Evolutionary conservation across 2,888 invertebrate species (phyloP), one percentile per base, ranked within the genome.

Genomic region (Amiota mariae): DNA sequence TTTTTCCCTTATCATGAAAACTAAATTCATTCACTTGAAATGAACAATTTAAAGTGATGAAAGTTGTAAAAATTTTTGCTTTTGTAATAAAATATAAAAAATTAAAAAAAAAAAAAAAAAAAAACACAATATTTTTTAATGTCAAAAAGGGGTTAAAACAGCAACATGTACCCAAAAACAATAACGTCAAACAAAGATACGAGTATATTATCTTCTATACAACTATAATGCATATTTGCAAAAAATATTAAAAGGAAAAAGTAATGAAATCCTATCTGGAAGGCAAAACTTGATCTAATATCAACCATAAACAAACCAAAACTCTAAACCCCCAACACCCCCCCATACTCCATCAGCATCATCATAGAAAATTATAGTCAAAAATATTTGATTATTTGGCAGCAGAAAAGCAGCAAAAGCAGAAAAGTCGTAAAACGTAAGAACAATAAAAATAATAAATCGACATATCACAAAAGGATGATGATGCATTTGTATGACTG

Each of bases 391-490:
- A 72, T 77, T 80, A 80, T 78, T 77, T 78, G 77, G 72, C 73
- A 13, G 74, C 75, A 76, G 78, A 67, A 70, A 72, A 78, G 85
- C 84, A 84, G 84, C 80, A 84, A 84, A 82, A 84, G 84, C 84
- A 84, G 78, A 71, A 70, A 72, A 78, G 78, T 84, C 84, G 85
- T 85, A 82, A 84, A 84, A 82, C 85, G 84, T 85, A 84, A 81
- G 76, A 82, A 81, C 84, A 84, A 84, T 84, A 84, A 85, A 84
- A 84, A 84, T 84, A 82, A 84, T 84, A 84, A 82, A 85, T 84
- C 84, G 84, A 84, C 85, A 84, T 85, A 84, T 85, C 84, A 81
- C 84, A 84, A 81, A 84, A 83, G 82, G 82, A 54, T 68, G 67
- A 68, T 68, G 67, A 51, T 68, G 67, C 51, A 68, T 68, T 68